A percentile compares a stretch with the other conserved stretches of the same genome.
These are phyloP conservation scores for Notothenia rossii DNA, from an alignment of 2,113 vertebrate genomes.

Conservation along the genomic window DNA sequence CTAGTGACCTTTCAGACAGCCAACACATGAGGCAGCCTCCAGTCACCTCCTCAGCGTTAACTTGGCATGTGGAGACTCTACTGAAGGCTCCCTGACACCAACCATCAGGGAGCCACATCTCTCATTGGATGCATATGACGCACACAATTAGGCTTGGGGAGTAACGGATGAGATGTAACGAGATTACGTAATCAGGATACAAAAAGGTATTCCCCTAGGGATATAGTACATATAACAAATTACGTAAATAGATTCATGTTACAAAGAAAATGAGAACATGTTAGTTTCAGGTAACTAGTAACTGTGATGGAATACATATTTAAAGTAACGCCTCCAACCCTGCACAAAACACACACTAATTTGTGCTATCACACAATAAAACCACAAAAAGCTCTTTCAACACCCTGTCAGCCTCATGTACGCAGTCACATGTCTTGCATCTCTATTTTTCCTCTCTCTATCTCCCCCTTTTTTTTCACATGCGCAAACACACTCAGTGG, in stretches of 20 bases:
- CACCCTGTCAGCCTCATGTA: background rate
- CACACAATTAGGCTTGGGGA: background rate
- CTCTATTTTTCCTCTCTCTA: slow-evolving; percentile 3
- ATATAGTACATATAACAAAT: too few relatives aligned
- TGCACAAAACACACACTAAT: slow-evolving; percentile 9
- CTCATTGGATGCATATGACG: slow-evolving; percentile 21
- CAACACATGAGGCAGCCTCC: slow-evolving; percentile 36
- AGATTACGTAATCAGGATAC: too few relatives aligned
- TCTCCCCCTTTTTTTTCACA: background rate
- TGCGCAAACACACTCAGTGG: slow-evolving; percentile 55
- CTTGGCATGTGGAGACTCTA: slow-evolving; percentile 43
- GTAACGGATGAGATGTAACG: too few relatives aligned
- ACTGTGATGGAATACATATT: too few relatives aligned
- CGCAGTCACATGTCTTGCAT: slow-evolving; percentile 35
- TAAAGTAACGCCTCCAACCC: too few relatives aligned
- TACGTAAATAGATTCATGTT: too few relatives aligned
- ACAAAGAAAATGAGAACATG: too few relatives aligned
- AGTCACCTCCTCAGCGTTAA: slow-evolving; percentile 48
- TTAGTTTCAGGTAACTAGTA: too few relatives aligned
- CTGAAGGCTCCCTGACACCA: slow-evolving; percentile 49
- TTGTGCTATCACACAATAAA: slow-evolving; percentile 25
- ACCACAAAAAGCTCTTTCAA: slow-evolving; percentile 22
- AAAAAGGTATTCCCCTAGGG: too few relatives aligned
- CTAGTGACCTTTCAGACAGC: slow-evolving; percentile 68
- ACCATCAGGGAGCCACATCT: slow-evolving; percentile 13